Base-by-base conservation (phyloP, 2,113 vertebrate species). In the Sylvia atricapilla region DNA sequence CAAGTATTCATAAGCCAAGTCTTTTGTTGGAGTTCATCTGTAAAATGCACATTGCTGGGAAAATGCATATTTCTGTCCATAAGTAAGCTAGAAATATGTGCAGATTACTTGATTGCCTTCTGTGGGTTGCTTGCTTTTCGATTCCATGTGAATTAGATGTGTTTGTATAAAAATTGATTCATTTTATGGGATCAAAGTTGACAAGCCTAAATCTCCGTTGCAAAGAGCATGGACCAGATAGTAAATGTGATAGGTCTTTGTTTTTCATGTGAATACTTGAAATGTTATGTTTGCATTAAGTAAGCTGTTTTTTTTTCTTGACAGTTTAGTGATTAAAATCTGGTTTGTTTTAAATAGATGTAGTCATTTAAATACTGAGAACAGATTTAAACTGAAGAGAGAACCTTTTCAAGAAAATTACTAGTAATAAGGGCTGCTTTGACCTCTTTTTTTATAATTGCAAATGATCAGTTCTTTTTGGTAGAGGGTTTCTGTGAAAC, bases 221-320 rank as follows among this genome's bases (percentile, higher is more conserved):
- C 55, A 30, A 37, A 53, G 78, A 94, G 67, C 58, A 50, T 80
- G 85, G 84, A 72, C 68, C 75, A 52, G 75, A 27, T 62, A 70
- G 75, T 46, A 79, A 53, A 30, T 55, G 84, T 86, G 67, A 52
- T 93, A 95, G 79, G 75, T 94, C 83, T 94, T 85, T 87, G 41
- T 91, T 94, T 95, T 95, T 95, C 78, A 8, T 83, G 82, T 86
- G 84, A 91, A 74, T 94, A 77, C 82, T 94, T 95, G 75, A 49
- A 68, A 66, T 66, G 41, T 69, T 79, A 58, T 89, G 55, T 84
- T 85, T 76, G 67, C 31, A 21, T 66, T 76, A 67, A 87, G 15
- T 37, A 69, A 72, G 49, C 47, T 66, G 24, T 23, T 47, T 2
- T 28, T 30, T 55, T 91, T 75, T 83, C 83, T 53, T 88, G 35